Percentiles rank a stretch among this genome's conserved stretches.
Conservation (phyloP, 2,113 vertebrate genomes). For the Apaloderma vittatum region DNA sequence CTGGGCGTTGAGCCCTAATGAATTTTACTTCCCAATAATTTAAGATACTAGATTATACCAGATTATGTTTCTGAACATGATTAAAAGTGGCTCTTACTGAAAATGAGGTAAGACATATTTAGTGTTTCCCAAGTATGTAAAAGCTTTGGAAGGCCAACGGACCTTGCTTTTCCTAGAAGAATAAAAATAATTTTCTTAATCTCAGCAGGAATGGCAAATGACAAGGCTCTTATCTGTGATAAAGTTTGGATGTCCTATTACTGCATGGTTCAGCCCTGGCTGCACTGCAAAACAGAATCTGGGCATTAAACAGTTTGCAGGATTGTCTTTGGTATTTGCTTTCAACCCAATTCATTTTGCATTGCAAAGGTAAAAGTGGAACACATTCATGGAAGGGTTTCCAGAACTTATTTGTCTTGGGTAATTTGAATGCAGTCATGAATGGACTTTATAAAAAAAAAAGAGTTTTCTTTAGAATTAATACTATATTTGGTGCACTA, state of each 20-base stretch:
- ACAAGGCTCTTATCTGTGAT: background rate
- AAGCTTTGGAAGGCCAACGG: background rate
- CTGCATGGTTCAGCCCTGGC: background rate
- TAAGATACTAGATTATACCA: background rate
- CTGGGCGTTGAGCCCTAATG: background rate
- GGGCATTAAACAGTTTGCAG: background rate
- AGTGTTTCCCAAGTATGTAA: background rate
- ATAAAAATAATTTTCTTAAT: background rate
- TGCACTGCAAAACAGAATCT: background rate
- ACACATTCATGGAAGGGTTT: background rate
- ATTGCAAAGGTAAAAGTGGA: background rate
- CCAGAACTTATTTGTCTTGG: background rate
- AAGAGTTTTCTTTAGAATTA: background rate
- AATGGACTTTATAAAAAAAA: background rate
- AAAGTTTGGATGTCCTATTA: background rate
- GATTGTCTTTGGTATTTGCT: background rate
- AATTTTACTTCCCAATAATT: background rate
- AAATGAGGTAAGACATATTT: background rate
- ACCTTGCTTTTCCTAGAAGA: background rate
- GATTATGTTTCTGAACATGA: background rate
- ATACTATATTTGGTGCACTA: background rate
- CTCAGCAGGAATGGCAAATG: background rate
- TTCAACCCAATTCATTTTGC: background rate
- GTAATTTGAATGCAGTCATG: background rate
- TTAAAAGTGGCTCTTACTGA: background rate